These are phyloP conservation scores for Scrobipalpa costella DNA, from an alignment of 2,888 invertebrate species.

Conservation along the genomic window DNA sequence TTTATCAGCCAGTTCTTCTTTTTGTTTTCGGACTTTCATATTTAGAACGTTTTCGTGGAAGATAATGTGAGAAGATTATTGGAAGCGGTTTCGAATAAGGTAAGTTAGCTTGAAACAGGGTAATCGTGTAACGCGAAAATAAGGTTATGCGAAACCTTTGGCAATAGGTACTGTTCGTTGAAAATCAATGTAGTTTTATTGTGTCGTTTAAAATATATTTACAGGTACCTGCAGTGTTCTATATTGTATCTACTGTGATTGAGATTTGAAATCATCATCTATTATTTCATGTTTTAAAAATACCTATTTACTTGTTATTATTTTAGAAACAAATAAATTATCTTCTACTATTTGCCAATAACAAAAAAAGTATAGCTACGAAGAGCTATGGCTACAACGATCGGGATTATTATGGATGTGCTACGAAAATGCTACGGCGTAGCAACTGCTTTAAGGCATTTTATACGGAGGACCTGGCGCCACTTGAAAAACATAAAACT, in stretches of 20 bases:
- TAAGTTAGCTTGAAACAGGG: conserved; percentile 12
- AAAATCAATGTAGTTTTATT: not conserved
- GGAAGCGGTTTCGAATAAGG: not conserved
- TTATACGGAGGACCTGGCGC: not conserved
- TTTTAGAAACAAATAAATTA: no score
- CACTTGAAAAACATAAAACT: no score
- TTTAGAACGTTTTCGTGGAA: conserved; percentile 4
- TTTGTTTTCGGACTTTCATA: not conserved
- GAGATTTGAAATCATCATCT: not conserved
- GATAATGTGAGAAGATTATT: conserved; percentile 13
- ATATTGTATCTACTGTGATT: not conserved
- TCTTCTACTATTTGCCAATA: no score
- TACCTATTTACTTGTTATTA: no score
- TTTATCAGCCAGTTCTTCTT: not conserved
- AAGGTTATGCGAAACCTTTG: conserved; percentile 19
- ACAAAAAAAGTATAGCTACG: not conserved
- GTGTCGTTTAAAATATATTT: not conserved
- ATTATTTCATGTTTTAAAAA: no score
- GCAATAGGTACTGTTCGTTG: not conserved
- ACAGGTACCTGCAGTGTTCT: not conserved
- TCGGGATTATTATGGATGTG: not conserved
- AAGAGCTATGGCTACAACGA: not conserved
- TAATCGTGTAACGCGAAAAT: conserved; percentile 13
- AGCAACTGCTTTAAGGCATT: not conserved
- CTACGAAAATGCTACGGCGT: not conserved